These are phyloP conservation scores for Xerus rutilus DNA, from an alignment of 2,797 vertebrate species.

Conservation along the genomic window DNA sequence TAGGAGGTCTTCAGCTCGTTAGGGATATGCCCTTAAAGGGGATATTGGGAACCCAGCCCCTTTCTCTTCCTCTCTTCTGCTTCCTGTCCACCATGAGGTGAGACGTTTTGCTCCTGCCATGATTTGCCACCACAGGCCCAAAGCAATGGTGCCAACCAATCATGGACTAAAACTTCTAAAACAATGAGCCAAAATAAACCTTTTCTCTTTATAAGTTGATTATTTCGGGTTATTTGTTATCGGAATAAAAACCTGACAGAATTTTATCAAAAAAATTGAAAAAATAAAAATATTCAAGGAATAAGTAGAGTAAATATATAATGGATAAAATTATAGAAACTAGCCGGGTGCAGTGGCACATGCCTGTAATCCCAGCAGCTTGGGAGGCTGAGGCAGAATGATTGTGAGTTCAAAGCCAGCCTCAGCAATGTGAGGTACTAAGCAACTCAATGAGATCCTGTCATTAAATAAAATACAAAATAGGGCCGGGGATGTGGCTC, in stretches of 20 bases:
- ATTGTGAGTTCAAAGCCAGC: no score
- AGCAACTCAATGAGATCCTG: no score
- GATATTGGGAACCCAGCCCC: background rate
- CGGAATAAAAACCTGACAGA: background rate
- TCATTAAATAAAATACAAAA: no score
- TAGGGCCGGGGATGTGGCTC: no score
- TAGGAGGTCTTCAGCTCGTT: background rate
- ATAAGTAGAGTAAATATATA: background rate
- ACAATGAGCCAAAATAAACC: background rate
- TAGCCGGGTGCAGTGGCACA: no score
- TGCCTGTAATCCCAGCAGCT: no score
- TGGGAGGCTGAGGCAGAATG: no score
- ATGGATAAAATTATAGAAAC: background rate
- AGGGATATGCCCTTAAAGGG: background rate
- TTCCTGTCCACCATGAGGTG: background rate
- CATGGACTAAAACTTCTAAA: background rate
- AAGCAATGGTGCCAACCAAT: background rate
- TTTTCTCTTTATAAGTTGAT: background rate
- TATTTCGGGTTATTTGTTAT: background rate
- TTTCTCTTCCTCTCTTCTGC: background rate
- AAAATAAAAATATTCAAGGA: background rate
- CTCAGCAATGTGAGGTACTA: no score
- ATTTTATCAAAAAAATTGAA: background rate
- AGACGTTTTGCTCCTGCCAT: background rate
- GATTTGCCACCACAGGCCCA: background rate